phyloP scores from a whole-genome alignment of 2,888 invertebrate genomes.

The Bembecia ichneumoniformis region DNA sequence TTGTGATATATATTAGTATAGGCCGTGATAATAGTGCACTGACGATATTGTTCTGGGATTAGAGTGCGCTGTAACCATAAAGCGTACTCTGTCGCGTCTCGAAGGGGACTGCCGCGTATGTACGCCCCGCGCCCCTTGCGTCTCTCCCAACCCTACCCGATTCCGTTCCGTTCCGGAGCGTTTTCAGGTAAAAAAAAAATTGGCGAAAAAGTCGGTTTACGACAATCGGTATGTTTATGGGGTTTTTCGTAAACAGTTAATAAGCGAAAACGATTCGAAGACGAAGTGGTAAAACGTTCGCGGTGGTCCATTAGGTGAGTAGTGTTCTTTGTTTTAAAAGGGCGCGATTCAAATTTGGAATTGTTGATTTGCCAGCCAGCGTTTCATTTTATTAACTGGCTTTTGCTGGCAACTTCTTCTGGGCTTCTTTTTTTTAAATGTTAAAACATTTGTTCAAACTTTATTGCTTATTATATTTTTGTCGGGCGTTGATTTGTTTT shows the following conservation, averaged over 20 bases:
- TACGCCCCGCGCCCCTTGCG: slow-evolving; percentile 39
- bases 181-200: slow-evolving; percentile 60
- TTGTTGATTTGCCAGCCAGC: no score
- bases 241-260: slow-evolving; percentile 10
- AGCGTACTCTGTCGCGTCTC: slow-evolving; percentile 36
- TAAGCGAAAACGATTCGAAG: slow-evolving; percentile 18
- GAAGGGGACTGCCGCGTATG: slow-evolving; percentile 50
- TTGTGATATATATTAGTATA: no score
- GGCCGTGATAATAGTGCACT: not conserved
- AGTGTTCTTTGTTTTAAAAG: slow-evolving; percentile 21
- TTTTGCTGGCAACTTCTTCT: slow-evolving; percentile 11
- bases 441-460: no score
- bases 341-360: slow-evolving; percentile 10
- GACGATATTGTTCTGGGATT: slow-evolving; percentile 8
- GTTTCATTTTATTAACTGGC: not conserved
- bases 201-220: slow-evolving; percentile 20
- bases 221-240: not conserved
- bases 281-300: slow-evolving; percentile 14
- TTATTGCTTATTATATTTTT: no score
- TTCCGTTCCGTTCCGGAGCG: slow-evolving; percentile 15
- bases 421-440: slow-evolving; percentile 2
- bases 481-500: no score
- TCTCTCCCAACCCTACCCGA: slow-evolving; percentile 30
- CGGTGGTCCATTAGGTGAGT: slow-evolving; percentile 19
- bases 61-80: slow-evolving; percentile 19